Evolutionary conservation across 2,113 vertebrate genomes (phyloP), one percentile per base, ranked within the genome.

Genomic region (Actinemys pallida): DNA sequence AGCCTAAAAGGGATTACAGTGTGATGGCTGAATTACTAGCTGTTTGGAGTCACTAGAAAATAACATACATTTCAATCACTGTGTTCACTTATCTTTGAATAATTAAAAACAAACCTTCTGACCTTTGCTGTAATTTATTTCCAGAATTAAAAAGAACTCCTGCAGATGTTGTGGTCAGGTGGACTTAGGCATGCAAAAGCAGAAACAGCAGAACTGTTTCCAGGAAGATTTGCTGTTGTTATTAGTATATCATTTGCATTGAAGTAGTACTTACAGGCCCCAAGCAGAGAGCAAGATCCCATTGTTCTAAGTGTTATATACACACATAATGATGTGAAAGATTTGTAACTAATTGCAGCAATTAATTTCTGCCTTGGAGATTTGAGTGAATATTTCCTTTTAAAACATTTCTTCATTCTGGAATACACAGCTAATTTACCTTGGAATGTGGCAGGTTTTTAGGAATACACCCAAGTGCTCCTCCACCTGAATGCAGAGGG

Each of bases 51-150:
- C 62, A 49, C n/a, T 29, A 79, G 42, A 47, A n/a, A 93, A 1
- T 76, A 79, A 89, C 17, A 79, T 20, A 87, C 76, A 22, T 31
- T 84, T 86, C 80, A 42, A 84, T 86, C 78, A 90, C 93, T 94
- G 80, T 82, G 20, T 72, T 53, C 75, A 31, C 27, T 89, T 52
- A 29, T 78, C 75, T 88, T 84, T 84, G 53, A 94, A 92, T 39
- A 50, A 75, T 9, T 19, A 94, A 92, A 92, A 89, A 24, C 57
- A 88, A 96, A 94, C 8, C 3, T 27, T 0, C 54, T 0, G 80
- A 94, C 90, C 49, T 94, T 92, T 92, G 6, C 72, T 50, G 22
- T 80, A 90, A 81, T 88, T 95, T 93, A 88, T 42, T 78, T 90
- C 31, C 81, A 65, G 29, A 24, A 84, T 86, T 89, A 62, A 84